Conservation (phyloP, 1,140 invertebrate species). For the Drosophila repletoides region DNA sequence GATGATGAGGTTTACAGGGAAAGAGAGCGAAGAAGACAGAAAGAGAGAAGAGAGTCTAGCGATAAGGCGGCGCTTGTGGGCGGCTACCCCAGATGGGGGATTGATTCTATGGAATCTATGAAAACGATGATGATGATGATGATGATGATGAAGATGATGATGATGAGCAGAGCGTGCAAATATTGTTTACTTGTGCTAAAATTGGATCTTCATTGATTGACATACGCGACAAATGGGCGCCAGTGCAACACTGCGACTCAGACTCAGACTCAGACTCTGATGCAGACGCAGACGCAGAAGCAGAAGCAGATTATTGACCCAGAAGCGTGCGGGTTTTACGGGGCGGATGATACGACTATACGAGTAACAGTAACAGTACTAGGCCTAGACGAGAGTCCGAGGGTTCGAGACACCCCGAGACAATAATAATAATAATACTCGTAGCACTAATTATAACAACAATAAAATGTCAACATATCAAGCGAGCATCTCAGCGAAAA, state of each 20-base stretch:
- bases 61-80: conserved; percentile 8
- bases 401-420: conserved; percentile 40
- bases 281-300: conserved; percentile 51
- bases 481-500: conserved; percentile 6
- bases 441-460: too few species aligned
- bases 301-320: conserved; percentile 77
- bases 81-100: conserved; percentile 13
- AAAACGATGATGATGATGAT: not conserved
- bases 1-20: not conserved
- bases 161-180: conserved; percentile 41
- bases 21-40: not conserved
- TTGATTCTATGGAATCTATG: conserved; percentile 7
- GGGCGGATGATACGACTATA: conserved; percentile 40
- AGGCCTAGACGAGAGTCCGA: conserved; percentile 61
- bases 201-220: conserved; percentile 80
- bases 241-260: conserved; percentile 36
- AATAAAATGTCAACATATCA: conserved; percentile 36
- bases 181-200: conserved; percentile 80
- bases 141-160: conserved; percentile 8
- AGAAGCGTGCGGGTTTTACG: conserved; percentile 53
- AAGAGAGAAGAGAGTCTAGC: not conserved
- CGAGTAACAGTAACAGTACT: too few species aligned
- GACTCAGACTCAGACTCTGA: not conserved
- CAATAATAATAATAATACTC: conserved; percentile 22
- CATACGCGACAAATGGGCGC: conserved; percentile 62